A percentile compares a stretch with the other conserved stretches of the same genome.
These are phyloP conservation scores for Phalera bucephala DNA, from an alignment of 2,888 invertebrate species.

Conservation along the genomic window DNA sequence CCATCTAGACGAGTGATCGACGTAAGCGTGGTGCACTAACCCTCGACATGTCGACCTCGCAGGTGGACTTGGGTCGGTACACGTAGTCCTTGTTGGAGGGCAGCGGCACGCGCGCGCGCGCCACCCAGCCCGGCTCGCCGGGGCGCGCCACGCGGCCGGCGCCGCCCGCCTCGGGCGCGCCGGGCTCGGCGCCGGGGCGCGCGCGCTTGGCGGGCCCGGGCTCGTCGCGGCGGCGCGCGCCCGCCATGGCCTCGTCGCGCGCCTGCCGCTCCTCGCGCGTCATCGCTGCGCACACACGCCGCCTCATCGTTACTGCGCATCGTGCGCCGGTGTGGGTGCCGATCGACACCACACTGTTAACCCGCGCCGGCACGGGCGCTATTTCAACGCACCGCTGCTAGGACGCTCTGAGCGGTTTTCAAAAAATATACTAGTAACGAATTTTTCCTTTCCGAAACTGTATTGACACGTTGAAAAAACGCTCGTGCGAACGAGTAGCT, in stretches of 20 bases:
- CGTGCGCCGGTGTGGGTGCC: background rate
- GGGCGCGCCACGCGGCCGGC: constrained; percentile 87
- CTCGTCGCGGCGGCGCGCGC: constrained; percentile 75
- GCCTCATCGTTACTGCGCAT: no score
- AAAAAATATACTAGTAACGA: no score
- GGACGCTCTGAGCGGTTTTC: no score
- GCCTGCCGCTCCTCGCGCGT: constrained; percentile 96
- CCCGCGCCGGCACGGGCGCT: no score
- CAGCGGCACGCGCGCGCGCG: constrained; percentile 95
- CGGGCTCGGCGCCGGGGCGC: constrained; percentile 14
- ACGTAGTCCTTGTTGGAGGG: constrained; percentile 99
- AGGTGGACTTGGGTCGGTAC: constrained; percentile 94
- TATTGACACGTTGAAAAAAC: no score
- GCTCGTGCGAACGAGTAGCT: no score
- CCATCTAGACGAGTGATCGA: background rate
- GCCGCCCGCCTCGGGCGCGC: constrained; percentile 21
- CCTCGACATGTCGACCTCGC: constrained; percentile 93
- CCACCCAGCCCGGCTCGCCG: constrained; percentile 98
- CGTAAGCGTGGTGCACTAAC: constrained; percentile 55
- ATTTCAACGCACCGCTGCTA: no score
- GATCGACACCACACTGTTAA: background rate
- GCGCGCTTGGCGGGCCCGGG: constrained; percentile 60
- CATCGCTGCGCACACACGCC: constrained; percentile 83
- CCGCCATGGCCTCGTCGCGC: constrained; percentile 84
- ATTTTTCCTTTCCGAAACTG: no score